Evolutionary conservation across 2,888 invertebrate species (phyloP).

Genomic region (Trypoxylon attenuatum): DNA sequence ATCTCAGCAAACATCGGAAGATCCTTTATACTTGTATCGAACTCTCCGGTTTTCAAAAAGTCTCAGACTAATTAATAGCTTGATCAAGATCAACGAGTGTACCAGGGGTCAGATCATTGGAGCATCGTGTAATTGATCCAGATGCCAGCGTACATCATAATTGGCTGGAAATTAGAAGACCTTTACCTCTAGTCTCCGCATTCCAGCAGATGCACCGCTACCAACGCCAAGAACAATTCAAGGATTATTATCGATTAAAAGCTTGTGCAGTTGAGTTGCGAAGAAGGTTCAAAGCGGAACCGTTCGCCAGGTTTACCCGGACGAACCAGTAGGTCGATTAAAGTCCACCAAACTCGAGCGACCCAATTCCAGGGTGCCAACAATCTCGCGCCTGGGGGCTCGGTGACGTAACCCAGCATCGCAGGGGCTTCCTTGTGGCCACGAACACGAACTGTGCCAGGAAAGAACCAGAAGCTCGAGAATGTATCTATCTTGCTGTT

Average conservation of each 20-base stretch:
- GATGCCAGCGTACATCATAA: background rate
- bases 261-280: background rate
- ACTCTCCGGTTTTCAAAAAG: too few species aligned
- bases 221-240: too few species aligned
- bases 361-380: constrained; percentile 67
- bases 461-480: background rate
- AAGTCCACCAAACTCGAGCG: constrained; percentile 55
- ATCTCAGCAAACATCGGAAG: too few species aligned
- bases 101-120: too few species aligned
- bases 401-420: constrained; percentile 66
- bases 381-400: constrained; percentile 20
- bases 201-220: background rate
- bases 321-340: constrained; percentile 7
- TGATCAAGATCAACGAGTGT: too few species aligned
- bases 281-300: background rate
- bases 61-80: too few species aligned
- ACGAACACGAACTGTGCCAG: constrained; percentile 8
- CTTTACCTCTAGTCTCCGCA: background rate
- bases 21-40: too few species aligned
- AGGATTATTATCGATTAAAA: too few species aligned
- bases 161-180: background rate
- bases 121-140: background rate
- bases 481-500: background rate
- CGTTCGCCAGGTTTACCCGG: background rate
- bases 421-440: constrained; percentile 2